phyloP scores from a whole-genome alignment of 2,113 vertebrate genomes.

The Corvus moneduloides region DNA sequence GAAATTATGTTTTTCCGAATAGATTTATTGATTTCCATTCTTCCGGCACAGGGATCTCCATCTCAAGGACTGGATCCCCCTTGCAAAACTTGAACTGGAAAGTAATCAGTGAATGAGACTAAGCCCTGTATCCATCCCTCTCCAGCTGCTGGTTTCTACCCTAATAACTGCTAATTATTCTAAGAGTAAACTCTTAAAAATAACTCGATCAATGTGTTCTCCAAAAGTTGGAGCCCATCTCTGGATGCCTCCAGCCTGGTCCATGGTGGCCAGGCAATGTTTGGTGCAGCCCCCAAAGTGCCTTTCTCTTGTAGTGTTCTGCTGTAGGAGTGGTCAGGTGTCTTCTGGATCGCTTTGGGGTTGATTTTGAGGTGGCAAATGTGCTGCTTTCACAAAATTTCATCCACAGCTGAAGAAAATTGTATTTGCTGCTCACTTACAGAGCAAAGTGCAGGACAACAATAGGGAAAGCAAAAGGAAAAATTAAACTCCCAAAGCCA shows the following conservation, averaged over 20 bases:
- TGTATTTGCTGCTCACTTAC: neutral
- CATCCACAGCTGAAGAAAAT: neutral
- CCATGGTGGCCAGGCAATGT: neutral
- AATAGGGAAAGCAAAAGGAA: neutral
- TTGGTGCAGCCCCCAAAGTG: neutral
- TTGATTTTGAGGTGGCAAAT: neutral
- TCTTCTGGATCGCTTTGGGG: neutral
- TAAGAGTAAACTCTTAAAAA: neutral
- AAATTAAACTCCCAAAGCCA: neutral
- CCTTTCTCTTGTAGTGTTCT: neutral
- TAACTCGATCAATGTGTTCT: neutral
- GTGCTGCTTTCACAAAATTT: neutral
- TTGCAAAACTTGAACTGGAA: neutral
- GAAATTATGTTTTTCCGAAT: constrained; percentile 25
- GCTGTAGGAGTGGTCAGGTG: neutral
- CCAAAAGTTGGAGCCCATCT: neutral
- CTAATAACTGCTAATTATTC: neutral
- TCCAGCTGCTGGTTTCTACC: neutral
- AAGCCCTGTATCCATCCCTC: neutral
- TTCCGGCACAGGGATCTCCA: rapidly evolving
- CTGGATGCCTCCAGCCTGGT: neutral
- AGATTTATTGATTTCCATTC: constrained; percentile 18
- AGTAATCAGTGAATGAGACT: neutral
- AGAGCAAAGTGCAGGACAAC: neutral
- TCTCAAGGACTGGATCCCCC: neutral